Percentiles rank a stretch among this genome's conserved stretches.
Evolutionary conservation across 2,888 invertebrate species (phyloP).

Genomic region (Physocephala rufipes): DNA sequence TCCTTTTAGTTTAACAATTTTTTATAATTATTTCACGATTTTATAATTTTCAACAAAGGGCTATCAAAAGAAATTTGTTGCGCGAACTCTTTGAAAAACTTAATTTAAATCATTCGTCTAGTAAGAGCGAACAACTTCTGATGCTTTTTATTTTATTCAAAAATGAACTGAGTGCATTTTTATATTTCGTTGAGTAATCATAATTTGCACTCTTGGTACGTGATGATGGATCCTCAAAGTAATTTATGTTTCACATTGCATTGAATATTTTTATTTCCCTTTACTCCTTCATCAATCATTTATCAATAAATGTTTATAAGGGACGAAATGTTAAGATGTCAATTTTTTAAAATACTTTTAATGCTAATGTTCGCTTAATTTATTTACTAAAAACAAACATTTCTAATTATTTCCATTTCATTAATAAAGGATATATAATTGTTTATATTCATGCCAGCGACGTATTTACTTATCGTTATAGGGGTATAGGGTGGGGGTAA

Average conservation of each 20-base stretch:
- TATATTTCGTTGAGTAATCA: background rate
- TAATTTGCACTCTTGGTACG: background rate
- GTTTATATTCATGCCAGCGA: no score
- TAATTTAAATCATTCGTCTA: slow-evolving; percentile 18
- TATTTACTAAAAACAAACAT: background rate
- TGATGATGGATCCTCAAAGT: background rate
- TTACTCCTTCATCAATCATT: background rate
- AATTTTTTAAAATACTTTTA: background rate
- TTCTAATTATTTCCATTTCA: background rate
- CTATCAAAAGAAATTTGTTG: background rate
- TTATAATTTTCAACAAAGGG: no score
- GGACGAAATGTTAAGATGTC: background rate
- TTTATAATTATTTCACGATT: no score
- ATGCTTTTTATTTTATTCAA: background rate
- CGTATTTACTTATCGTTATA: no score
- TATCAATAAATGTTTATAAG: background rate
- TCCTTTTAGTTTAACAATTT: no score
- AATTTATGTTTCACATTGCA: background rate
- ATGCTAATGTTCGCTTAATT: no score
- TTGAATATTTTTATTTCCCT: background rate
- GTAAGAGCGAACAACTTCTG: slow-evolving; percentile 11
- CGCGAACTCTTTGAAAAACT: background rate
- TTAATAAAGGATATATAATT: no score
- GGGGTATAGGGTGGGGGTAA: no score
- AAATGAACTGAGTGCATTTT: slow-evolving; percentile 21